phyloP scores from a whole-genome alignment of 2,888 invertebrate genomes.

The Allolobophora icterica region DNA sequence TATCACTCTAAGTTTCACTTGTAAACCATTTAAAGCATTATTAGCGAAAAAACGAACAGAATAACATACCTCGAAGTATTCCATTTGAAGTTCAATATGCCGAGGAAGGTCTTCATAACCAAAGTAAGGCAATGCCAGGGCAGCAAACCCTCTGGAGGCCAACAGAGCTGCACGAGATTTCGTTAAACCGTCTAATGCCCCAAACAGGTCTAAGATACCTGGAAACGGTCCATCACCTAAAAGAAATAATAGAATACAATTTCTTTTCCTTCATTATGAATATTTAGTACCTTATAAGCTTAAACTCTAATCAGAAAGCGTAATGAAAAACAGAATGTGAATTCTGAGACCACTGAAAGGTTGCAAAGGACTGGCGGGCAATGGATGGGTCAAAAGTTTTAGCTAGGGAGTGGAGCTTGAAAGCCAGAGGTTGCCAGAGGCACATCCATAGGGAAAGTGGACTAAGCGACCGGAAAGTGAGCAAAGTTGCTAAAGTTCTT shows the following conservation, averaged over 20 bases:
- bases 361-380: too few species aligned
- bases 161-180: slow-evolving; percentile 57
- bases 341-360: too few species aligned
- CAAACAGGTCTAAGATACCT: slow-evolving; percentile 58
- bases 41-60: not conserved
- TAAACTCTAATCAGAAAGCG: too few species aligned
- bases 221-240: slow-evolving; percentile 54
- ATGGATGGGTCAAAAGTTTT: too few species aligned
- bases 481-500: too few species aligned
- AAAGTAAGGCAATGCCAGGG: slow-evolving; percentile 55
- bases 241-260: slow-evolving; percentile 43
- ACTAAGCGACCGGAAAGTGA: too few species aligned
- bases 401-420: too few species aligned
- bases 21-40: not conserved
- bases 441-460: too few species aligned
- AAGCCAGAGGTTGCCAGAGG: too few species aligned
- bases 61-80: slow-evolving; percentile 2
- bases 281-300: not conserved
- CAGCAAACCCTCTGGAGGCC: slow-evolving; percentile 54
- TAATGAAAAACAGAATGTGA: too few species aligned
- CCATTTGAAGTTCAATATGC: not conserved
- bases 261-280: not conserved
- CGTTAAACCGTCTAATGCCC: slow-evolving; percentile 55
- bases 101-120: slow-evolving; percentile 21
- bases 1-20: not conserved